Base-by-base conservation (phyloP, 2,888 invertebrate species). In the Abrostola triplasia region DNA sequence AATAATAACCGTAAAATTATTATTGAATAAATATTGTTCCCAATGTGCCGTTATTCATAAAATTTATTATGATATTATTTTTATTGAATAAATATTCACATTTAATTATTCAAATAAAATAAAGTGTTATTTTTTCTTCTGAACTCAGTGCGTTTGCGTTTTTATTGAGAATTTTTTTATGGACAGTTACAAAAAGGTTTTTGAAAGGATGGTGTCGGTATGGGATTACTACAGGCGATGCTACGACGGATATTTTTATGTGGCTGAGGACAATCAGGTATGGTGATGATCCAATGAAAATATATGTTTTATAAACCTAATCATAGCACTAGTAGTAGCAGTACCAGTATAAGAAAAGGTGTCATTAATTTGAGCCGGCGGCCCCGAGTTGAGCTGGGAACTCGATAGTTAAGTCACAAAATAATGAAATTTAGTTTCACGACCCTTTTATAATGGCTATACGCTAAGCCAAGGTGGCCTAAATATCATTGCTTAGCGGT, bases 181-280 rank as follows among this genome's bases (percentile, higher is more conserved):
- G 70, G 54, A 57, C 5, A 35, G 41, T 47, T 68, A 36, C 1
- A 11, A 37, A 10, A 6, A 50, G 11, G 7, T 52, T 56, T 12
- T n/a, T 48, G 36, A 36, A 53, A 76, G 12, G 11, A 84, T 83
- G 83, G 75, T 77, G 75, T 68, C 77, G 11, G 5, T 70, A 49
- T 76, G 78, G 79, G 76, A 84, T 68, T 70, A 70, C 48, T 75
- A 69, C 47, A 64, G 67, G 59, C 53, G 54, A 38, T 67, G 58
- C 54, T 67, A 60, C 44, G 70, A 73, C 36, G 68, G 60, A 57
- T 47, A 50, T 36, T 70, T 59, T 54, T 73, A 47, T 63, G 41
- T 67, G 64, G 63, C 70, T 12, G 65, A 71, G 42, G 57, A 79
- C 6, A 64, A 61, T 67, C 71, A 81, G 79, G 80, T 81, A 77